These are phyloP conservation scores for Chamaea fasciata DNA, from an alignment of 2,113 vertebrate genomes.

Conservation along the genomic window DNA sequence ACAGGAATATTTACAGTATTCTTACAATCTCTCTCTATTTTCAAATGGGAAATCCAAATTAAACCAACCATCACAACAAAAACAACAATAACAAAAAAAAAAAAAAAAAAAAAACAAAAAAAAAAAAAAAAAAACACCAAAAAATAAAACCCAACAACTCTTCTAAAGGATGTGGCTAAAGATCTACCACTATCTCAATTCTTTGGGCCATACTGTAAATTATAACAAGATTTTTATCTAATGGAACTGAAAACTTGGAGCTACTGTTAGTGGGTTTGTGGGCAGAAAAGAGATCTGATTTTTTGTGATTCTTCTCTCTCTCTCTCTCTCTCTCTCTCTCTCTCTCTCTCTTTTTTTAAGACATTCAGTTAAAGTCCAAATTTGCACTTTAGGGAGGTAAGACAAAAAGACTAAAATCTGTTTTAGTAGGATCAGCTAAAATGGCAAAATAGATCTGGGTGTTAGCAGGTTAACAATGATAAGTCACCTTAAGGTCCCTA, in stretches of 20 bases:
- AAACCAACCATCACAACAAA: background rate
- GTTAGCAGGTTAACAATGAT: slow-evolving; percentile 48
- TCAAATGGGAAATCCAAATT: background rate
- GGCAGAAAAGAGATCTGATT: background rate
- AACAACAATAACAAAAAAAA: background rate
- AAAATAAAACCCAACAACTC: background rate
- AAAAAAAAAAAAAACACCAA: background rate
- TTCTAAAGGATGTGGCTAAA: background rate
- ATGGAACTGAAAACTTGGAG: background rate
- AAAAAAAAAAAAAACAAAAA: too few relatives aligned
- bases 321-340: background rate
- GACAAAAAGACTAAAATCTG: slow-evolving; percentile 11
- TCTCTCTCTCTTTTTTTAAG: background rate
- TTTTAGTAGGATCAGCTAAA: slow-evolving; percentile 21
- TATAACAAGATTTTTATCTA: background rate
- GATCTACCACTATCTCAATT: background rate
- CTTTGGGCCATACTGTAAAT: background rate
- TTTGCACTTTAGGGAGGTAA: background rate
- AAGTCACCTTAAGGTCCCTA: slow-evolving; percentile 32
- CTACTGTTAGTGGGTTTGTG: background rate
- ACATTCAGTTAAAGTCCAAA: background rate
- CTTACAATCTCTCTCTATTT: background rate
- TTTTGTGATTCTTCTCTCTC: background rate
- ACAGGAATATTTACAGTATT: background rate
- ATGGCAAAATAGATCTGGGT: slow-evolving; percentile 42